These are phyloP conservation scores for Euthynnus affinis DNA, from an alignment of 2,797 vertebrate species.

Conservation along the genomic window DNA sequence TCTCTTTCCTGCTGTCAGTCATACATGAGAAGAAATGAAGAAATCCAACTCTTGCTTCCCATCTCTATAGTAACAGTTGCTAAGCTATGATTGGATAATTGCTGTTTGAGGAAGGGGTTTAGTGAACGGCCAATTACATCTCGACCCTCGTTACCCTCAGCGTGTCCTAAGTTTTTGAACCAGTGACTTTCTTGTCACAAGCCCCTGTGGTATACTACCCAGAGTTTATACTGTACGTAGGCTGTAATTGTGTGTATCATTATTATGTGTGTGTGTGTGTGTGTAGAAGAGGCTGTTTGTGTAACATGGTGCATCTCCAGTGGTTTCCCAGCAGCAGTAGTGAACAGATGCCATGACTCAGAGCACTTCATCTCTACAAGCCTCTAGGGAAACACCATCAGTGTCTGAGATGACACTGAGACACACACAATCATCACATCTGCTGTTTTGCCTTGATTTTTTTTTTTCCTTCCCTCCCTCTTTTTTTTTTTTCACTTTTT, in stretches of 20 bases:
- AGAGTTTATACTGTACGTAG: not conserved
- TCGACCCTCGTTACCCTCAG: not conserved
- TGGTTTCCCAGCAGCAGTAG: slow-evolving; percentile 28
- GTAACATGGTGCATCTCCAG: not conserved
- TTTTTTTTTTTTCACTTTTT: not conserved
- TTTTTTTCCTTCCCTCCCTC: not conserved
- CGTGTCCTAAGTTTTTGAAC: not conserved
- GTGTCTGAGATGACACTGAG: slow-evolving; percentile 34
- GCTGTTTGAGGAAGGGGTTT: not conserved
- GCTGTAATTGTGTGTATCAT: not conserved
- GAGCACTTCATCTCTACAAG: slow-evolving; percentile 51
- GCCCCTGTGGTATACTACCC: not conserved
- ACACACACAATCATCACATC: slow-evolving; percentile 46
- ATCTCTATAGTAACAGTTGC: too few relatives aligned
- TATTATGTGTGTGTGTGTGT: not conserved
- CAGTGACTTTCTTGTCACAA: not conserved
- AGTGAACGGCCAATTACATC: not conserved
- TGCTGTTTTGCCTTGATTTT: slow-evolving; percentile 37
- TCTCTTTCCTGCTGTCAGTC: too few relatives aligned
- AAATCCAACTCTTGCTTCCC: too few relatives aligned
- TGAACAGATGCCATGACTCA: slow-evolving; percentile 52
- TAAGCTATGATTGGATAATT: not conserved
- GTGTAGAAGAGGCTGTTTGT: slow-evolving; percentile 9
- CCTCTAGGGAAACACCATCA: slow-evolving; percentile 45
- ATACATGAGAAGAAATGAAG: too few relatives aligned